Percentiles rank a stretch among this genome's conserved stretches.
phyloP scores from a whole-genome alignment of 2,797 vertebrate species.

The Coracias cyanogaster region DNA sequence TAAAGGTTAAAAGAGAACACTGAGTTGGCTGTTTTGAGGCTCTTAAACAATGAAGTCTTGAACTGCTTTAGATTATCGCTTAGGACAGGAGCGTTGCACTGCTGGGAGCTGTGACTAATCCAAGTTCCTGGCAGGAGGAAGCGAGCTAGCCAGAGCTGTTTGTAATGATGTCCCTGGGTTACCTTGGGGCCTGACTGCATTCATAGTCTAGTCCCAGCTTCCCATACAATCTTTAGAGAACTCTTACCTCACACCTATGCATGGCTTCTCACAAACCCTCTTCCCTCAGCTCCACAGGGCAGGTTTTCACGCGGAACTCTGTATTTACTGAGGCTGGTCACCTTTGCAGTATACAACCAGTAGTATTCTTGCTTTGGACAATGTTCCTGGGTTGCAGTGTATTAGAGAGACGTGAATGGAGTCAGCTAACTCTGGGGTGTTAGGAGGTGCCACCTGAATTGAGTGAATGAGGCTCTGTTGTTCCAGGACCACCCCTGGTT shows the following conservation, averaged over 20 bases:
- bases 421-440: background rate
- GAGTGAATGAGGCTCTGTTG: background rate
- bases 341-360: background rate
- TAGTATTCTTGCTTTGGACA: background rate
- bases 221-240: background rate
- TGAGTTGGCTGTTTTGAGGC: background rate
- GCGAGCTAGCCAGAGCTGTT: background rate
- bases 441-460: background rate
- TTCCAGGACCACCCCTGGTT: background rate
- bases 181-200: background rate
- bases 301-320: background rate
- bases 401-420: background rate
- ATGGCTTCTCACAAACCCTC: background rate
- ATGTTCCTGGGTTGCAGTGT: background rate
- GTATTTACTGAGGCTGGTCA: background rate
- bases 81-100: background rate
- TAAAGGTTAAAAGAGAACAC: background rate
- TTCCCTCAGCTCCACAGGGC: background rate
- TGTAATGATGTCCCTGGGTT: background rate
- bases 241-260: background rate
- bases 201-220: background rate
- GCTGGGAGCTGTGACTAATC: background rate
- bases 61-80: background rate
- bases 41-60: background rate
- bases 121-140: background rate